Conservation (phyloP, 2,797 vertebrate genomes). For the Calcarius lapponicus region DNA sequence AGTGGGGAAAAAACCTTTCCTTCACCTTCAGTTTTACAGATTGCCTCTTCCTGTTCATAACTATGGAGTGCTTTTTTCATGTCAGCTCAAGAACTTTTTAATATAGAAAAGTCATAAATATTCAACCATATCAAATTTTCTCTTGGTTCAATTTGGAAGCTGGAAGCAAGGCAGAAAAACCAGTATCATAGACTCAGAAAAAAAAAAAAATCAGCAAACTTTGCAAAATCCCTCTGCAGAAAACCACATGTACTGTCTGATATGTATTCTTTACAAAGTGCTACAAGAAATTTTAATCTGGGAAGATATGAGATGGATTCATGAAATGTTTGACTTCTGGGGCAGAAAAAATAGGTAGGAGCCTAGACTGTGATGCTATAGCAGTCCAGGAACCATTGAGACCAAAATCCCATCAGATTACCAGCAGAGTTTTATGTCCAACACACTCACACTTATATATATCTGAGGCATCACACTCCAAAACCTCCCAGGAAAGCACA, state of each 20-base stretch:
- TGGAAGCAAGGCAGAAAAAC: background rate
- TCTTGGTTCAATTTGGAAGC: background rate
- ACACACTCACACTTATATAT: background rate
- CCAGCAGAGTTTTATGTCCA: background rate
- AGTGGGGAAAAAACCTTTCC: background rate
- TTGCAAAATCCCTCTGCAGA: background rate
- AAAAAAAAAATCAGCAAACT: background rate
- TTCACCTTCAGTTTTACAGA: conserved; percentile 13
- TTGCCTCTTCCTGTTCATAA: background rate
- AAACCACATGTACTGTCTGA: background rate
- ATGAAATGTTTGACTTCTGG: background rate
- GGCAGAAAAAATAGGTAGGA: background rate
- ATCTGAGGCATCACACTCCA: background rate
- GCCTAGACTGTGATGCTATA: background rate
- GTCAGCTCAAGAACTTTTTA: background rate
- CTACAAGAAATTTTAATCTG: background rate
- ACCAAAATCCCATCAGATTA: background rate
- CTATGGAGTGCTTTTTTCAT: background rate
- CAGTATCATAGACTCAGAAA: background rate
- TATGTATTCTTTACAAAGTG: background rate
- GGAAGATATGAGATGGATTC: background rate
- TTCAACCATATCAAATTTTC: background rate
- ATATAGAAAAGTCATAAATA: conserved; percentile 17
- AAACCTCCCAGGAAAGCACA: background rate
- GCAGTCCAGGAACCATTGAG: background rate